These are phyloP conservation scores for Rhagium mordax DNA, from an alignment of 2,888 invertebrate species.

Conservation along the genomic window DNA sequence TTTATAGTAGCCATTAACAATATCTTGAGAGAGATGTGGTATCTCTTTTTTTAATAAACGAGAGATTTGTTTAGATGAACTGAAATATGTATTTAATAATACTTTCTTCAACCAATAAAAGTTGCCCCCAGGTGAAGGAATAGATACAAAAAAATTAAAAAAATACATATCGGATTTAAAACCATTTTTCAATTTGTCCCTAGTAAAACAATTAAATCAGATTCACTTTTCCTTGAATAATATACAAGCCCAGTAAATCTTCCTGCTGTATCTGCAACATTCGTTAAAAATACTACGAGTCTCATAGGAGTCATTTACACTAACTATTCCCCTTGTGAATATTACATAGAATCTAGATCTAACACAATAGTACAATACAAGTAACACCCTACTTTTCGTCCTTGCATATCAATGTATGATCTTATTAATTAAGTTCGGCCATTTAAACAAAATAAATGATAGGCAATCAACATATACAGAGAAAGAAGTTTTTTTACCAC, in stretches of 20 bases:
- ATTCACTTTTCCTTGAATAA: neutral
- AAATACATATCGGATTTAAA: too few relatives aligned
- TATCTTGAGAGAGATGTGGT: neutral
- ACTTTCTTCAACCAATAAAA: too few relatives aligned
- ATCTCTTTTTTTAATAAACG: neutral
- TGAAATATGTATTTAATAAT: neutral
- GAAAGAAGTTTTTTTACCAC: too few relatives aligned
- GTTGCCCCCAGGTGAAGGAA: too few relatives aligned
- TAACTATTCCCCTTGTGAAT: slow-evolving; percentile 22
- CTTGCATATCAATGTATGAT: neutral
- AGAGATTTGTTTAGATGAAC: neutral
- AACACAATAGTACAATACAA: slow-evolving; percentile 4
- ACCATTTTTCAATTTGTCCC: too few relatives aligned
- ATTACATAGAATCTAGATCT: slow-evolving; percentile 14
- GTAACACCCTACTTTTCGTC: neutral
- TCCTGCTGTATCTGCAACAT: neutral
- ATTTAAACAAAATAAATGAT: neutral
- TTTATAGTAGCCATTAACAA: neutral
- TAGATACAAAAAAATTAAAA: too few relatives aligned
- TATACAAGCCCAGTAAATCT: neutral
- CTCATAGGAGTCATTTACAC: slow-evolving; percentile 18
- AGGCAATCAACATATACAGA: too few relatives aligned
- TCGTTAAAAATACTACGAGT: slow-evolving; percentile 18
- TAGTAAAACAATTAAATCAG: neutral
- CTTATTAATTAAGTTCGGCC: neutral